Conservation (phyloP, 2,888 invertebrate genomes). For the Apodemia mormo region DNA sequence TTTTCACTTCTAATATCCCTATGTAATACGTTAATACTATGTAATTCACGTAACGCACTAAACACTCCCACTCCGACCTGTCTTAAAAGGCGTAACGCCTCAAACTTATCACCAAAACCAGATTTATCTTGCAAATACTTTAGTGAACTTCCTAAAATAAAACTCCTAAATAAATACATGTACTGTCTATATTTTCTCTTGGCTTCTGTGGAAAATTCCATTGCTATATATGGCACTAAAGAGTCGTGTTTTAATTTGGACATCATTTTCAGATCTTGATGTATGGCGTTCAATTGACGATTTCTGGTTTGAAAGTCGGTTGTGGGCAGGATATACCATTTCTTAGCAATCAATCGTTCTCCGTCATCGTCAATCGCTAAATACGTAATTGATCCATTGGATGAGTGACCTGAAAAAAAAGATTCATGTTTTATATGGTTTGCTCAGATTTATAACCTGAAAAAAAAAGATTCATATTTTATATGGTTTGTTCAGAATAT, state of each 20-base stretch:
- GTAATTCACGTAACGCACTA: conserved; percentile 88
- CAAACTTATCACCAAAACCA: conserved; percentile 55
- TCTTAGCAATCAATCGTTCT: conserved; percentile 86
- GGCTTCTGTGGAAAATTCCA: conserved; percentile 84
- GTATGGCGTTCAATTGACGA: conserved; percentile 84
- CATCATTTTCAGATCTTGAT: conserved; percentile 89
- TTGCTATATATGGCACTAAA: conserved; percentile 88
- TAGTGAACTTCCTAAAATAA: conserved; percentile 77
- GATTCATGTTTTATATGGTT: not conserved
- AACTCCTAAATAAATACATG: conserved; percentile 88
- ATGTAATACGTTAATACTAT: conserved; percentile 91
- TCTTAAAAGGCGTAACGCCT: conserved; percentile 74
- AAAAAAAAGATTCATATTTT: conserved; percentile 27
- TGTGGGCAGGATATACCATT: conserved; percentile 85
- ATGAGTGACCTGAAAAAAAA: conserved; percentile 84
- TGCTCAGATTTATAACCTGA: no score
- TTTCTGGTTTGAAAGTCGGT: conserved; percentile 67
- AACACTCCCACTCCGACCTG: conserved; percentile 87
- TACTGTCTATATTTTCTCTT: conserved; percentile 54
- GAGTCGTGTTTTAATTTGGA: conserved; percentile 86
- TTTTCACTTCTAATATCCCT: conserved; percentile 89
- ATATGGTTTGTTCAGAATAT: no score
- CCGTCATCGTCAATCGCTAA: conserved; percentile 89
- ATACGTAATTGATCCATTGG: conserved; percentile 87
- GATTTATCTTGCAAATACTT: conserved; percentile 50